Base-by-base conservation (phyloP, 2,797 vertebrate genomes). In the Acomys russatus region DNA sequence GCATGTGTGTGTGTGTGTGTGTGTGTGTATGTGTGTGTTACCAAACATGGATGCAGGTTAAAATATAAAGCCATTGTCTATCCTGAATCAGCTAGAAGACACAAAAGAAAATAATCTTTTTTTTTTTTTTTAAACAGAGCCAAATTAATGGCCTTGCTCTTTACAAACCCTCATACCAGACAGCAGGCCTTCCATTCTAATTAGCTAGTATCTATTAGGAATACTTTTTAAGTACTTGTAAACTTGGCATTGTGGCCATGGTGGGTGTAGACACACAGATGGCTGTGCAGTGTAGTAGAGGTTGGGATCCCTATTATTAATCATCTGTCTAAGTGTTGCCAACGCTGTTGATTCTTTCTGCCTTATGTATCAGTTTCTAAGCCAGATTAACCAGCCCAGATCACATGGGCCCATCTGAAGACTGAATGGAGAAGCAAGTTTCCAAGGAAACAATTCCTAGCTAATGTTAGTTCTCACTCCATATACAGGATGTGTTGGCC, bases 61-160 rank as follows among this genome's bases (percentile, higher is more conserved):
- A 64, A 64, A 83, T 44, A 44, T 44, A 25, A 83, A 83, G 4
- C 22, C 56, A 61, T 20, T 28, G 54, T 33, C n/a, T 89, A 90
- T 30, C 33, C 59, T 89, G 70, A 94, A 88, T 30, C 35, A 38
- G 35, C 12, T 33, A 86, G 22, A 12, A 38, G 3, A 14, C 73
- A 92, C 44, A 38, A 49, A 5, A 9, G 23, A 61, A 44, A 83
- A 63, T 59, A 17, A 44, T 44, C 44, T 35, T 18, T n/a, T 51
- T 64, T 59, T 88, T 87, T 71, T 38, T 49, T 82, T 92, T 82
- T 85, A 76, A 86, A 91, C 5, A 76, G 90, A 88, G 77, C 23
- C 44, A 66, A 85, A 54, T 80, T 25, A 94, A 64, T 25, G 92
- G 18, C 12, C 66, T 97, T 89, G 17, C 86, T 11, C 85, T 85